phyloP scores from a whole-genome alignment of 1,140 invertebrate species.

The Drosophila simulans region DNA sequence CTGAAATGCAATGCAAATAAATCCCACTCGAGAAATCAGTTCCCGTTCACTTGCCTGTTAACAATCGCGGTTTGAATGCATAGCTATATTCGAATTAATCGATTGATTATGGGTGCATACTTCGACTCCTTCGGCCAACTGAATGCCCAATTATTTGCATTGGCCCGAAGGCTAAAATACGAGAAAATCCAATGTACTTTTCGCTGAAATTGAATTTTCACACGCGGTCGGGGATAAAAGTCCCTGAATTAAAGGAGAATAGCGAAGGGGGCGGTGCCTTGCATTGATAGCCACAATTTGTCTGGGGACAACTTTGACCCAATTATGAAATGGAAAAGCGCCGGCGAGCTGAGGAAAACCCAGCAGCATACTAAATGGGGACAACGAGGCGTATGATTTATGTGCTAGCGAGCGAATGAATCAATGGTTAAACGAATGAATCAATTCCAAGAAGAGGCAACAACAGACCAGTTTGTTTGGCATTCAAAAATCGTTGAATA shows the following conservation, averaged over 20 bases:
- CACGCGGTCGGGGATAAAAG: conserved; percentile 18
- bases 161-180: neutral
- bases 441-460: neutral
- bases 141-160: conserved; percentile 3
- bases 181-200: conserved; percentile 1
- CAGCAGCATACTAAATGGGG: conserved; percentile 2
- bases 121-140: neutral
- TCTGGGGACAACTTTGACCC: conserved; percentile 39
- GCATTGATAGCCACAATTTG: conserved; percentile 33
- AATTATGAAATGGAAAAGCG: conserved; percentile 21
- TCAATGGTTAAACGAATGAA: conserved; percentile 1
- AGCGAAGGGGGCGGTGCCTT: neutral
- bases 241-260: neutral
- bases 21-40: neutral
- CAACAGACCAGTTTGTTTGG: neutral
- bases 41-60: neutral
- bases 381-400: conserved; percentile 15
- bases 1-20: conserved; percentile 1
- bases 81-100: neutral
- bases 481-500: neutral
- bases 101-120: conserved; percentile 9
- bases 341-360: conserved; percentile 5
- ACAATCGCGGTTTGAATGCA: neutral
- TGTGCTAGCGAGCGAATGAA: neutral
- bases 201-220: conserved; percentile 26